phyloP scores from a whole-genome alignment of 2,113 vertebrate genomes.

The Microtus oregoni region DNA sequence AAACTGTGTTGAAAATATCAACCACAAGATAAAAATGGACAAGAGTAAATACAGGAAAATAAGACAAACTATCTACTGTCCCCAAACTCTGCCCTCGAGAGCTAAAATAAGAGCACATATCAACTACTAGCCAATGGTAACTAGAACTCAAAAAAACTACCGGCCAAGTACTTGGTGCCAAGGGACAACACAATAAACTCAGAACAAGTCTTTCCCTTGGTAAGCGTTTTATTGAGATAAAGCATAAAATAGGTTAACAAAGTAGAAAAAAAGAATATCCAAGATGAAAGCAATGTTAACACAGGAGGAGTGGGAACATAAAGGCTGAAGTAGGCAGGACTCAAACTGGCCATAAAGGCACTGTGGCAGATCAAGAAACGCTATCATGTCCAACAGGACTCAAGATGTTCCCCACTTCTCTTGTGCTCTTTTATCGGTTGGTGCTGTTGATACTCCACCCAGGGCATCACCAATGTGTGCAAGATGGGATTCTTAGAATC shows the following conservation, averaged over 20 bases:
- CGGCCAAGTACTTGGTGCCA: background rate
- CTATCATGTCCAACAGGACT: slow-evolving; percentile 40
- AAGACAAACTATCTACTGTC: background rate
- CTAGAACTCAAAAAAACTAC: background rate
- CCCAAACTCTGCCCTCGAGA: background rate
- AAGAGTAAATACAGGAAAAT: background rate
- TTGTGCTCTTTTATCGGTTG: slow-evolving; percentile 23
- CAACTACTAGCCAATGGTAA: background rate
- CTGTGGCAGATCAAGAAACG: slow-evolving; percentile 55
- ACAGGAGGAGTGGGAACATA: slow-evolving; percentile 51
- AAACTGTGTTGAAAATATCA: background rate
- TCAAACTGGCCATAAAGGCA: slow-evolving; percentile 75
- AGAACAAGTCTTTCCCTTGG: slow-evolving; percentile 72
- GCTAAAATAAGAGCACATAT: background rate
- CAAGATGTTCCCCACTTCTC: background rate
- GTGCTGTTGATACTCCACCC: background rate
- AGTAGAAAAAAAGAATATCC: slow-evolving; percentile 55
- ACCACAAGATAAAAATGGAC: background rate
- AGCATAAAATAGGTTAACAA: slow-evolving; percentile 76
- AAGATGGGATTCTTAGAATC: background rate
- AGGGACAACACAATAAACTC: slow-evolving; percentile 67
- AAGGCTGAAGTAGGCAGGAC: slow-evolving; percentile 49
- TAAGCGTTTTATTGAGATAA: slow-evolving; percentile 80
- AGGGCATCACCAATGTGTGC: background rate
- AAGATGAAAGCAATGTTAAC: slow-evolving; percentile 59